These are phyloP conservation scores for Lichenostomus cassidix DNA, from an alignment of 2,113 vertebrate genomes.

Conservation along the genomic window DNA sequence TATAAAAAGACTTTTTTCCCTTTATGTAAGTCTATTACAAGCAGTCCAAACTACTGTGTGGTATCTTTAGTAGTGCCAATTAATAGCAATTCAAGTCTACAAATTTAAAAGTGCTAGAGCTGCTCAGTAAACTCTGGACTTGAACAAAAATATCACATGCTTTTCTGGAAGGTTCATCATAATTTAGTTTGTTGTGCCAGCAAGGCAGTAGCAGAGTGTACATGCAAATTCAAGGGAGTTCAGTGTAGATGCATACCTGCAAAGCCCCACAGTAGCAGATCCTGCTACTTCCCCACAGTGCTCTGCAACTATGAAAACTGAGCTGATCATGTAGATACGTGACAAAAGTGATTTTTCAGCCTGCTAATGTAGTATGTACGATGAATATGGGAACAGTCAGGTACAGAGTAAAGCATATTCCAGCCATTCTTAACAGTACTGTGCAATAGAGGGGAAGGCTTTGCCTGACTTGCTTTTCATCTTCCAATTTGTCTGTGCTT, in stretches of 20 bases:
- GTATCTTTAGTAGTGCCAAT: not conserved
- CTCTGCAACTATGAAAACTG: not conserved
- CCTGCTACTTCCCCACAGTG: not conserved
- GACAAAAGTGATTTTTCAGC: not conserved
- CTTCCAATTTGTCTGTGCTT: not conserved
- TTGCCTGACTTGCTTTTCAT: not conserved
- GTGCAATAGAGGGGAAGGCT: not conserved
- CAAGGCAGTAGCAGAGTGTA: not conserved
- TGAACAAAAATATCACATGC: not conserved
- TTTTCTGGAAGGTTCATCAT: not conserved
- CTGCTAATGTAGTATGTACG: not conserved
- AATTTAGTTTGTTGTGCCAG: not conserved
- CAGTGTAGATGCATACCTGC: not conserved
- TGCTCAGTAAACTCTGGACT: not conserved
- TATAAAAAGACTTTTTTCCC: not conserved
- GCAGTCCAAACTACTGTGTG: not conserved
- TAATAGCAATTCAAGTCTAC: not conserved
- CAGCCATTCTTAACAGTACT: not conserved
- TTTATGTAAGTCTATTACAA: not conserved
- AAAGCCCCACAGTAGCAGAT: not conserved
- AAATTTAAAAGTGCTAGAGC: not conserved
- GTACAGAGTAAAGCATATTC: not conserved
- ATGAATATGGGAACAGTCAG: not conserved
- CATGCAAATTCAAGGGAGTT: not conserved
- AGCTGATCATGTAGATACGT: fast-evolving